These are phyloP conservation scores for Drosophila guanche DNA, from an alignment of 1,140 invertebrate genomes.

Conservation along the genomic window DNA sequence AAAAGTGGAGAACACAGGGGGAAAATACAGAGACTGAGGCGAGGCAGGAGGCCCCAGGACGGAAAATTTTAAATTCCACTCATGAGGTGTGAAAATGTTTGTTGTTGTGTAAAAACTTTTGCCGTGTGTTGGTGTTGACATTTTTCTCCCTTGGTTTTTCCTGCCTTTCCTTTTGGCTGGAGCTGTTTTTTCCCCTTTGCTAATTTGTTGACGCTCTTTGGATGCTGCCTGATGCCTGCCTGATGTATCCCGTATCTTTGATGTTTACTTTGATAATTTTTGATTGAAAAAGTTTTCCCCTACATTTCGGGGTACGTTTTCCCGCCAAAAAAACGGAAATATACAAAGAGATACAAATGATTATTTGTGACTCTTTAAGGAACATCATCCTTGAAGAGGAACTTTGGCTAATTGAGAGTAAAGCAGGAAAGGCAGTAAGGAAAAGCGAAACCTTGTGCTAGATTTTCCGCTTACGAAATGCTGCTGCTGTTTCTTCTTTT, in stretches of 20 bases:
- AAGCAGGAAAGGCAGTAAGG: slow-evolving; percentile 10
- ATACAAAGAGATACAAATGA: slow-evolving; percentile 22
- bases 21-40: neutral
- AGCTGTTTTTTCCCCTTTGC: slow-evolving; percentile 38
- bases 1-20: neutral
- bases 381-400: slow-evolving; percentile 10
- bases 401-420: slow-evolving; percentile 31
- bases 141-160: slow-evolving; percentile 18
- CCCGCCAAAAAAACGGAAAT: slow-evolving; percentile 20
- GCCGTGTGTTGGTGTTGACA: slow-evolving; percentile 28
- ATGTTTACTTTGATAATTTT: slow-evolving; percentile 80
- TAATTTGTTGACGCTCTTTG: slow-evolving; percentile 63
- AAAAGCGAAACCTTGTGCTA: slow-evolving; percentile 58
- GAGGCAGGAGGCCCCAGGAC: slow-evolving; percentile 2
- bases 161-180: slow-evolving; percentile 17
- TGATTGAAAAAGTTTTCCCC: slow-evolving; percentile 71
- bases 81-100: slow-evolving; percentile 68
- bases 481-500: slow-evolving; percentile 16
- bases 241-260: slow-evolving; percentile 52
- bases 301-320: slow-evolving; percentile 27
- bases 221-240: neutral
- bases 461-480: slow-evolving; percentile 22
- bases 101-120: slow-evolving; percentile 55
- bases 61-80: slow-evolving; percentile 73
- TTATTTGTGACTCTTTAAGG: slow-evolving; percentile 12